Evolutionary conservation across 2,113 vertebrate genomes (phyloP).

Genomic region (Serilophus lunatus): DNA sequence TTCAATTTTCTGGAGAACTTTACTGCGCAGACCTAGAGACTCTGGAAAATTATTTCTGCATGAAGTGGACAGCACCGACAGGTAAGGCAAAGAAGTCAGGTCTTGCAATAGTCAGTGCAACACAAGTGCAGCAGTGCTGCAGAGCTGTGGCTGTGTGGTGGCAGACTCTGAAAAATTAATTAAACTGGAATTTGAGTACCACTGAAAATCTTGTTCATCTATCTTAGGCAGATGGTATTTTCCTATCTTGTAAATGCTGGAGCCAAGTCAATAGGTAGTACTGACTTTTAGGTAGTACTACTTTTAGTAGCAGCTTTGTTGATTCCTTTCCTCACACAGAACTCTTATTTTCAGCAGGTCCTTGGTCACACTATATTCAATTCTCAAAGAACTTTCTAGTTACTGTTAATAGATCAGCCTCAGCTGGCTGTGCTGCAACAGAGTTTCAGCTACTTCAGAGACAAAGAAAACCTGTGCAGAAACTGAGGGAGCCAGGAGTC

Average conservation of each 20-base stretch:
- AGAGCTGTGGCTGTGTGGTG: not conserved
- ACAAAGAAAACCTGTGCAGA: not conserved
- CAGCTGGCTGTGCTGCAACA: not conserved
- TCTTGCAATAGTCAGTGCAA: not conserved
- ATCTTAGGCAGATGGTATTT: not conserved
- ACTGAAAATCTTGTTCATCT: not conserved
- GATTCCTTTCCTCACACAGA: not conserved
- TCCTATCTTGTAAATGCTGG: not conserved
- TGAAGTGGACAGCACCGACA: not conserved
- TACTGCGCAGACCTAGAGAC: slow-evolving; percentile 81
- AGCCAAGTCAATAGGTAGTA: too few relatives aligned
- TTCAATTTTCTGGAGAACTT: slow-evolving; percentile 80
- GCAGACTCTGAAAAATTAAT: not conserved
- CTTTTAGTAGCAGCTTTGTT: too few relatives aligned
- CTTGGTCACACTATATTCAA: not conserved
- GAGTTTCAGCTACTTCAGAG: not conserved
- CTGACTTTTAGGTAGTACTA: too few relatives aligned
- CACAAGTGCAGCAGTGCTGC: not conserved
- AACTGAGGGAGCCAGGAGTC: not conserved
- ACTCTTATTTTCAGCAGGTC: not conserved
- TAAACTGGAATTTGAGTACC: not conserved
- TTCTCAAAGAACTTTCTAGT: not conserved
- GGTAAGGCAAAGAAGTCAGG: not conserved
- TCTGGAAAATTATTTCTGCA: slow-evolving; percentile 63
- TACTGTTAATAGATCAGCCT: not conserved